Percentiles rank a stretch among this genome's conserved stretches.
Conservation (phyloP, 2,113 vertebrate genomes). For the Rhineura floridana region DNA sequence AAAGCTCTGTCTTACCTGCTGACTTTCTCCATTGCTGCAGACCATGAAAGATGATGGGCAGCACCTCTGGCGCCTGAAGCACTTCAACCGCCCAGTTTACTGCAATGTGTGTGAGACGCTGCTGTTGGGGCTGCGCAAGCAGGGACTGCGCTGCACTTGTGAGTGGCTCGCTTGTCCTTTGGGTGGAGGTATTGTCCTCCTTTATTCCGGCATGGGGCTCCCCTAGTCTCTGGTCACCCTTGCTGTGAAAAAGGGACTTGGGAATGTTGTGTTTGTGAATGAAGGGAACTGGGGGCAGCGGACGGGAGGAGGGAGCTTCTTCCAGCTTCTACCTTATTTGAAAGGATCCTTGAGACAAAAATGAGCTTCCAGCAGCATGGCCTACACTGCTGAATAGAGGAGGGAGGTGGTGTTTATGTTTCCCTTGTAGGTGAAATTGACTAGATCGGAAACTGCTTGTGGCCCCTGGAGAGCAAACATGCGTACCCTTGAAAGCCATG, state of each 20-base stretch:
- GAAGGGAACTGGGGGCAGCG: not conserved
- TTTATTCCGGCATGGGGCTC: no score
- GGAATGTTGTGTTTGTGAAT: no score
- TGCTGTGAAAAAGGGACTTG: not conserved
- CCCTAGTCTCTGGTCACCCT: not conserved
- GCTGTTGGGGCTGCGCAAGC: slow-evolving; percentile 88
- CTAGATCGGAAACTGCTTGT: not conserved
- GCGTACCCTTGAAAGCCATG: not conserved
- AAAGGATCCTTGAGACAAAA: not conserved
- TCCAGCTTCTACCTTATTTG: not conserved
- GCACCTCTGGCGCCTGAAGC: slow-evolving; percentile 91
- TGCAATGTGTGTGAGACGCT: slow-evolving; percentile 87
- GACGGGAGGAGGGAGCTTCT: not conserved
- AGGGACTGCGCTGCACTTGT: slow-evolving; percentile 90
- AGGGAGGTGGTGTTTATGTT: no score
- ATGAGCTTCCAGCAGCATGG: not conserved
- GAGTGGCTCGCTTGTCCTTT: slow-evolving; percentile 61
- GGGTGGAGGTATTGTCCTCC: not conserved
- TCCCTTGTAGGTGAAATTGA: not conserved
- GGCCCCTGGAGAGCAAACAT: not conserved
- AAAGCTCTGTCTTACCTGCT: not conserved
- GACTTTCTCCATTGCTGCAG: slow-evolving; percentile 63
- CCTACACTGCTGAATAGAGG: not conserved
- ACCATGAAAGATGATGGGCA: slow-evolving; percentile 87
- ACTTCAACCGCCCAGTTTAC: slow-evolving; percentile 87